A percentile compares a stretch with the other conserved stretches of the same genome.
Conservation (phyloP, 2,797 vertebrate species). For the Sphaeramia orbicularis region DNA sequence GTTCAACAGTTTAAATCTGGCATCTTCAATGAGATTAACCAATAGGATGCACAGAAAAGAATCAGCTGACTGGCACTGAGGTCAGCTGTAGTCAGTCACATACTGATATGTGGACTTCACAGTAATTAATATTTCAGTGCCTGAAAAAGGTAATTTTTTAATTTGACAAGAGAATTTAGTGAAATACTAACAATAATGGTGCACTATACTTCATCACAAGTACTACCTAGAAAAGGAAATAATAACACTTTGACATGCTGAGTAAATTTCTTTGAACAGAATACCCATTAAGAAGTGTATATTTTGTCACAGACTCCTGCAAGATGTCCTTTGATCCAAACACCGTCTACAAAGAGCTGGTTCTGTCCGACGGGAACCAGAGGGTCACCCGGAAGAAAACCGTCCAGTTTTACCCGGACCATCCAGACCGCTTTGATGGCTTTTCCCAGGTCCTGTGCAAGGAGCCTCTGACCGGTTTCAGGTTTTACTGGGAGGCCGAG, state of each 20-base stretch:
- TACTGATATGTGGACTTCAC: too few species aligned
- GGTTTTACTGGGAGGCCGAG: slow-evolving; percentile 87
- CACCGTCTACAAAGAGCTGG: slow-evolving; percentile 85
- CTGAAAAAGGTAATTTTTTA: too few species aligned
- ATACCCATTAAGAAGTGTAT: background rate
- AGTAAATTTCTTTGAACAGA: background rate
- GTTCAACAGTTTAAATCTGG: too few species aligned
- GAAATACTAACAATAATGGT: too few species aligned
- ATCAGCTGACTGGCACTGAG: too few species aligned
- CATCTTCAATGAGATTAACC: too few species aligned
- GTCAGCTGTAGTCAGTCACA: too few species aligned
- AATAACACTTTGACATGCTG: background rate
- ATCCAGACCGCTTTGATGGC: slow-evolving; percentile 85
- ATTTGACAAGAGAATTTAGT: too few species aligned
- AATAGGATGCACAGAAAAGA: too few species aligned
- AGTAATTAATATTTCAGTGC: too few species aligned
- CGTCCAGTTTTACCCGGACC: slow-evolving; percentile 79
- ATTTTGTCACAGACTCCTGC: slow-evolving; percentile 70
- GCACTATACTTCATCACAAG: too few species aligned
- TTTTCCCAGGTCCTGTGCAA: slow-evolving; percentile 86
- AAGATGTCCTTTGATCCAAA: slow-evolving; percentile 85
- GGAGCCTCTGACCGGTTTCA: slow-evolving; percentile 80
- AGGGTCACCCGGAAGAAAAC: slow-evolving; percentile 79
- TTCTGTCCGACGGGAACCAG: slow-evolving; percentile 80
- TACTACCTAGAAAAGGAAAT: too few species aligned